Base-by-base conservation (phyloP, 2,888 invertebrate genomes). In the Pterostichus madidus region DNA sequence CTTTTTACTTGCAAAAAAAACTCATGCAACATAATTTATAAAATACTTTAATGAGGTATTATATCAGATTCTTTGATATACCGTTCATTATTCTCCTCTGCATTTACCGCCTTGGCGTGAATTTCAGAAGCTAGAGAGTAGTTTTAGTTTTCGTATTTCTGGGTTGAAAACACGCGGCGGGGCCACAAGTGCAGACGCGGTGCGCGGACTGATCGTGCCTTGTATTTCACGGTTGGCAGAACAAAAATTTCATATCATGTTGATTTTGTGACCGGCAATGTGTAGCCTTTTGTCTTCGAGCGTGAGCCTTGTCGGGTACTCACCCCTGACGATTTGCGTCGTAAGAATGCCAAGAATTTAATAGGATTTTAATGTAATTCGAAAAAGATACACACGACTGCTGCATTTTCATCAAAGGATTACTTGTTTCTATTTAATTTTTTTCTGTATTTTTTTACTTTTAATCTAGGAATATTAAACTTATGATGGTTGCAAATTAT, bases 241-340 rank as follows among this genome's bases (percentile, higher is more conserved):
- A 86, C 88, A 88, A 88, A 88, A 88, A 88, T 88, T 88, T 88
- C 88, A 88, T 88, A 88, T 88, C 87, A 87, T 87, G 88, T 88
- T 88, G 88, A 88, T 88, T 88, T 87, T 87, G 86, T 86, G 86
- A 87, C 86, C 86, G 86, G 85, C 85, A 85, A 84, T 53, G 84
- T 84, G 84, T 64, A 84, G 77, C 79, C 85, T 84, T 80, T 84
- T 83, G 68, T 82, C 82, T 61, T 85, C 83, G 31, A 64, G 46
- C 46, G 46, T n/a, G 39, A 35, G 76, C 64, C 17, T 64, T 35
- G 71, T 24, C 46, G 17, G 39, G 39, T 39, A 39, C 39, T 39
- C 75, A 13, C 49, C 32, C 75, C 75, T 35, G 44, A 24, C 73
- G 80, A 80, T 80, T 73, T 56, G 56, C 73, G 35, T 71, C 71